Conservation (phyloP, 2,113 vertebrate genomes). For the Merops nubicus region DNA sequence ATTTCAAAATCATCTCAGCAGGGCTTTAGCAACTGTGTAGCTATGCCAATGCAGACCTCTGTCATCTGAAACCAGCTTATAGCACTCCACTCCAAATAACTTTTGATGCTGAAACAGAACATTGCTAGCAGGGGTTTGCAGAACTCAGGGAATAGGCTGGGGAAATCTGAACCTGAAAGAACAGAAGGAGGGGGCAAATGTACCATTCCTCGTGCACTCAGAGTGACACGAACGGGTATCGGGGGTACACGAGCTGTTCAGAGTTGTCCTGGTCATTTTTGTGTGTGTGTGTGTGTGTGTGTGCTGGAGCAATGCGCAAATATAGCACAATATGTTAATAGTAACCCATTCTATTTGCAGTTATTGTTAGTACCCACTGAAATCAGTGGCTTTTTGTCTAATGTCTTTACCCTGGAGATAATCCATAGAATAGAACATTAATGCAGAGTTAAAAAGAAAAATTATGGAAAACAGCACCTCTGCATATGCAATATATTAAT, state of each 20-base stretch:
- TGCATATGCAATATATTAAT: slow-evolving; percentile 55
- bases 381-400: slow-evolving; percentile 41
- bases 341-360: slow-evolving; percentile 49
- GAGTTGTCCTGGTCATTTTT: background rate
- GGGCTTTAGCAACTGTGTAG: background rate
- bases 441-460: slow-evolving; percentile 40
- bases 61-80: background rate
- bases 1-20: background rate
- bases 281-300: background rate
- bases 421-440: slow-evolving; percentile 56
- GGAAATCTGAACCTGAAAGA: background rate
- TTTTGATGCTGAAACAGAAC: background rate
- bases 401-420: slow-evolving; percentile 55
- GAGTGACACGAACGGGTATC: background rate
- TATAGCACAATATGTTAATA: slow-evolving; percentile 45
- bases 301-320: slow-evolving; percentile 52
- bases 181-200: background rate
- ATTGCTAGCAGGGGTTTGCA: background rate
- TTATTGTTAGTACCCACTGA: slow-evolving; percentile 41
- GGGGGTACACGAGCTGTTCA: background rate
- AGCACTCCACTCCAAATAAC: background rate
- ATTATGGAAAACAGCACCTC: slow-evolving; percentile 47
- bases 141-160: background rate
- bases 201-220: background rate
- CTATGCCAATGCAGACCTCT: background rate